Conservation (phyloP, 2,888 invertebrate genomes). For the Tanytarsus gracilentus region DNA sequence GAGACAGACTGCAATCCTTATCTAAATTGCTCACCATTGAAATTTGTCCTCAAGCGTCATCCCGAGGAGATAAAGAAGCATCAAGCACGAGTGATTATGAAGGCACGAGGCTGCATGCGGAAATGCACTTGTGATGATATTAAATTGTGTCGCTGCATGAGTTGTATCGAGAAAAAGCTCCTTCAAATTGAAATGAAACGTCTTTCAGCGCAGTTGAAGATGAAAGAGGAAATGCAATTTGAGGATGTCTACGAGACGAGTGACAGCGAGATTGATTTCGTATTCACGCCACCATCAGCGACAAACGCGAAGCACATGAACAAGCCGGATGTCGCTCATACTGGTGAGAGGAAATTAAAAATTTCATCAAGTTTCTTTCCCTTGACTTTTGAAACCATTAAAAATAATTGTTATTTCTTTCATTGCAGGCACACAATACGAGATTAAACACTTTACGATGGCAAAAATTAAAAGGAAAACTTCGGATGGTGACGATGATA, state of each 20-base stretch:
- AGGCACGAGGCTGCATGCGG: background rate
- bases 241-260: slow-evolving; percentile 2
- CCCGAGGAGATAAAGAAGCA: slow-evolving; percentile 4
- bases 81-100: background rate
- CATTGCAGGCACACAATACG: background rate
- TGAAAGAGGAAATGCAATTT: background rate
- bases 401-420: background rate
- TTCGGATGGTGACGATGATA: no score
- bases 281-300: background rate
- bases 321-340: slow-evolving; percentile 3
- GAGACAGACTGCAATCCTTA: background rate
- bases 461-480: background rate
- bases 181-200: background rate
- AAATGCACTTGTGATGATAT: background rate
- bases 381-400: background rate
- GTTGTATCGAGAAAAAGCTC: background rate
- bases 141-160: slow-evolving; percentile 4
- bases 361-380: background rate
- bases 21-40: slow-evolving; percentile 9
- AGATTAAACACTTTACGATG: background rate
- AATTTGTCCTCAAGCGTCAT: background rate
- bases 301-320: background rate
- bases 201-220: background rate
- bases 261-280: slow-evolving; percentile 8
- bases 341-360: background rate